phyloP scores from a whole-genome alignment of 2,888 invertebrate genomes.

The Mythimna lalbum region DNA sequence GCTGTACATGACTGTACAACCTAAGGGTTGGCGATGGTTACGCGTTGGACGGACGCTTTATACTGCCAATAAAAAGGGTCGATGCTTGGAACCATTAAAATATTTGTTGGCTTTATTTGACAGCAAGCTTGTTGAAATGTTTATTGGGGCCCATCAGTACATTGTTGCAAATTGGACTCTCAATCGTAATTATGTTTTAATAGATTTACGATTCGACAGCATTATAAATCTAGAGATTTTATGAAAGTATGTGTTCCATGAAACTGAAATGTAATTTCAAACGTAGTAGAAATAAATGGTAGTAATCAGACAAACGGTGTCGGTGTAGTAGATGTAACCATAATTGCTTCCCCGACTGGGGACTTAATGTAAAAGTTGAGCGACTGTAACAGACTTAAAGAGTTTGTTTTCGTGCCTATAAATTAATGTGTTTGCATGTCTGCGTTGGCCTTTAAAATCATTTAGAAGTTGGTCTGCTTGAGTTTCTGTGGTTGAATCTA shows the following conservation, averaged over 20 bases:
- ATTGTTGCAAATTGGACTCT: conserved; percentile 86
- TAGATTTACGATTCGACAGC: conserved; percentile 58
- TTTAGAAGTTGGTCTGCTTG: conserved; percentile 60
- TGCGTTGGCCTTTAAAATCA: conserved; percentile 75
- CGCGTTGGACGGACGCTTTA: conserved; percentile 77
- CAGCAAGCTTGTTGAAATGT: conserved; percentile 84
- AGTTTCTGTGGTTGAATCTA: conserved; percentile 55
- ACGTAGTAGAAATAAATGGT: conserved; percentile 65
- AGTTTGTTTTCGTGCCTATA: conserved; percentile 86
- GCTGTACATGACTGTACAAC: conserved; percentile 22
- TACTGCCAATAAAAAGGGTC: conserved; percentile 86
- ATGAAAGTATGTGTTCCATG: conserved; percentile 33
- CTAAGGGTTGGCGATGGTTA: conserved; percentile 78
- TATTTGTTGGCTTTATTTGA: conserved; percentile 89
- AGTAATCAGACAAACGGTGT: conserved; percentile 68
- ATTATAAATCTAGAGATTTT: conserved; percentile 53
- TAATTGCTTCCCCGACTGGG: conserved; percentile 80
- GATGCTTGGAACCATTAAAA: conserved; percentile 87
- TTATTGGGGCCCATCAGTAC: conserved; percentile 82
- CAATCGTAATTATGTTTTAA: conserved; percentile 74
- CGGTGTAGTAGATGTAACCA: conserved; percentile 80
- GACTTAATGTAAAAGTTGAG: conserved; percentile 88
- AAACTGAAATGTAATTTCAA: conserved; percentile 61
- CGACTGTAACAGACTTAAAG: conserved; percentile 80
- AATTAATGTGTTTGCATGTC: conserved; percentile 88